Evolutionary conservation across 2,797 vertebrate genomes (phyloP).

Genomic region (Rhinatrema bivittatum): DNA sequence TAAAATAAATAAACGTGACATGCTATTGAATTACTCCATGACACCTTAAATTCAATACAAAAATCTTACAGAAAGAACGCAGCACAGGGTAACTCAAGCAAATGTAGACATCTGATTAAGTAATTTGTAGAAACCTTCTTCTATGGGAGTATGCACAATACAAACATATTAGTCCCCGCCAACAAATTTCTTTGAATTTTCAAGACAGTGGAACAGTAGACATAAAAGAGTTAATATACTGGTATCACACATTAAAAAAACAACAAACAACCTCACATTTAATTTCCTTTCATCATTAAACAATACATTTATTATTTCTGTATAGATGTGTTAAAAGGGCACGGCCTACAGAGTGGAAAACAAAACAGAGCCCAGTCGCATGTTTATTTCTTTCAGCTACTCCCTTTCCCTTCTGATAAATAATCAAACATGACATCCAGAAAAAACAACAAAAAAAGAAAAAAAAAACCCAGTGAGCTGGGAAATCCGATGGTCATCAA

Average conservation of each 20-base stretch:
- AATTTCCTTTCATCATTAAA: conserved; percentile 70
- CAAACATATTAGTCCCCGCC: conserved; percentile 25
- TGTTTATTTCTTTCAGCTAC: conserved; percentile 89
- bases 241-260: conserved; percentile 13
- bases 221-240: conserved; percentile 49
- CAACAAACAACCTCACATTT: conserved; percentile 48
- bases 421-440: conserved; percentile 96
- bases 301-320: conserved; percentile 77
- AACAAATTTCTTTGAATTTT: conserved; percentile 30
- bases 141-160: conserved; percentile 16
- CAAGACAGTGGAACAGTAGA: conserved; percentile 18
- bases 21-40: too few relatives aligned
- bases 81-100: conserved; percentile 29
- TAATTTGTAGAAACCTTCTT: conserved; percentile 33
- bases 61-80: too few relatives aligned
- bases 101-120: conserved; percentile 23
- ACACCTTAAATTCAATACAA: too few relatives aligned
- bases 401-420: conserved; percentile 94
- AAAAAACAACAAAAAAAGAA: too few relatives aligned
- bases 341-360: conserved; percentile 85
- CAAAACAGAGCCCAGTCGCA: conserved; percentile 87
- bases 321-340: conserved; percentile 84
- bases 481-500: conserved; percentile 80
- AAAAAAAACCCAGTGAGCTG: conserved; percentile 73
- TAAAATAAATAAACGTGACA: too few relatives aligned